Conservation (phyloP, 2,797 vertebrate species). For the Xerus rutilus region DNA sequence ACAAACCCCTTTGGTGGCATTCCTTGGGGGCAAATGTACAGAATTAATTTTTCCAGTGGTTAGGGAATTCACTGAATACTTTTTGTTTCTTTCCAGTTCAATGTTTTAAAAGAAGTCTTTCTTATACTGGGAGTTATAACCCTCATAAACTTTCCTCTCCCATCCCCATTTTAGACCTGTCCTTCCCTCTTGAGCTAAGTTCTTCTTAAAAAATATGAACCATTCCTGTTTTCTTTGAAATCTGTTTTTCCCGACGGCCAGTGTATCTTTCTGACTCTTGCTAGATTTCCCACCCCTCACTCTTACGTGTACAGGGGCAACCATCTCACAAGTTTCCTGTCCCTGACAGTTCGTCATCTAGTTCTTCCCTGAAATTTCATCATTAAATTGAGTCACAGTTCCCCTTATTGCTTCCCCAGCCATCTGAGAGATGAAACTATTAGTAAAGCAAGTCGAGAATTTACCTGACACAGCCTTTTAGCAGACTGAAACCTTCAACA, state of each 20-base stretch:
- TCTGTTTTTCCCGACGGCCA: conserved; percentile 61
- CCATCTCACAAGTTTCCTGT: conserved; percentile 33
- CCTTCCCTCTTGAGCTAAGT: background rate
- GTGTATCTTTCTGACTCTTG: conserved; percentile 24
- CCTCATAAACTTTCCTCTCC: background rate
- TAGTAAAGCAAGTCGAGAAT: conserved; percentile 51
- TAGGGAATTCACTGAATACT: background rate
- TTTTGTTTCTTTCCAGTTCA: conserved; percentile 48
- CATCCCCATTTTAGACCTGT: background rate
- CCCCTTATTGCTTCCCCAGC: conserved; percentile 46
- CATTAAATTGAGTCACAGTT: background rate
- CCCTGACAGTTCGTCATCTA: background rate
- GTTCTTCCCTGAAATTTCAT: conserved; percentile 63
- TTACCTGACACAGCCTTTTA: conserved; percentile 56
- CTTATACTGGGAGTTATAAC: background rate
- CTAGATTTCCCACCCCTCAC: background rate
- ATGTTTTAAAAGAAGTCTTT: background rate
- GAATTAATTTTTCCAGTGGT: conserved; percentile 39
- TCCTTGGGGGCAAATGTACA: background rate
- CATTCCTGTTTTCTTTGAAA: conserved; percentile 63
- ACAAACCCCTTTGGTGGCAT: background rate
- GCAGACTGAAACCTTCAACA: conserved; percentile 46
- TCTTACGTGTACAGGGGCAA: background rate
- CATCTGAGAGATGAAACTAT: conserved; percentile 43
- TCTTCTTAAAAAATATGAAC: conserved; percentile 48